Base-by-base conservation (phyloP, 2,113 vertebrate genomes). In the Poicephalus meyeri region DNA sequence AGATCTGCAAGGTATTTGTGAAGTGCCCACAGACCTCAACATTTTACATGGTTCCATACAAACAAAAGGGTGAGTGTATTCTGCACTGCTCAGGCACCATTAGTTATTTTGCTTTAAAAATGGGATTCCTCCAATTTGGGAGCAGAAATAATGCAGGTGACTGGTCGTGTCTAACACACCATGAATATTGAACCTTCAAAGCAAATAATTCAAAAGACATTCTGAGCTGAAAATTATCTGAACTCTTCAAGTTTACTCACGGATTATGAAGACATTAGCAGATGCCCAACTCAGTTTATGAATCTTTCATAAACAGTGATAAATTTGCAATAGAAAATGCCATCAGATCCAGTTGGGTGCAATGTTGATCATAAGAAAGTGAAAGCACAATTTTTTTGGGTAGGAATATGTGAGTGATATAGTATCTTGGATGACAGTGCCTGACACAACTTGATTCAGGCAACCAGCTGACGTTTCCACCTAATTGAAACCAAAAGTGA, bases 271-370 rank as follows among this genome's bases (percentile, higher is more conserved):
- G 92, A 76, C 72, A 29, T 84, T 44, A 93, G 50, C 83, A 76
- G 88, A 11, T 80, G 69, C 49, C 82, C 74, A 79, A 5, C 47
- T 64, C 29, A 25, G 47, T 90, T 92, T 58, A 79, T 83, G 88
- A 90, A 92, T 92, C 93, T 77, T 94, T 91, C 88, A 77, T 60
- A 93, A 91, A 83, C 89, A 69, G n/a, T 55, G 68, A 88, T 74
- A 64, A 52, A 86, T 91, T 42, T 64, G 90, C 47, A 10, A 33
- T 31, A 78, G 91, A 16, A 88, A 58, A 55, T 6, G 69, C 85
- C 39, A 25, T 70, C 89, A 78, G 33, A 81, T 63, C 82, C 74
- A 13, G 64, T 93, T 71, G 90, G 70, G 87, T 37, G 69, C 33
- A 2, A 42, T 25, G 93, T 3, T 85, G 89, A 50, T 91, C 49